Conservation (phyloP, 2,888 invertebrate genomes). For the Torymus auratus region DNA sequence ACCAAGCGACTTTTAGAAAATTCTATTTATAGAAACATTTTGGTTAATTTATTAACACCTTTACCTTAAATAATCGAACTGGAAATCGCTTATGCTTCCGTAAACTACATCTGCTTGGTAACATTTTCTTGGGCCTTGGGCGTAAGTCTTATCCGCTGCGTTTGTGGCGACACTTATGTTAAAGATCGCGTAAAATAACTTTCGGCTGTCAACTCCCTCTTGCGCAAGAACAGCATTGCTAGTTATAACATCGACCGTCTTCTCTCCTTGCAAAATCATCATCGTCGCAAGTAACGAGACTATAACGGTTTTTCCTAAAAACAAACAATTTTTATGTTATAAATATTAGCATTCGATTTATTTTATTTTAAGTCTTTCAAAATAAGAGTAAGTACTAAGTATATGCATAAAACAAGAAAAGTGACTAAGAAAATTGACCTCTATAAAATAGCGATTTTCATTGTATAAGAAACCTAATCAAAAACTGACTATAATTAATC, state of each 20-base stretch:
- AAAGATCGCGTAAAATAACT: constrained; percentile 65
- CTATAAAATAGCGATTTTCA: too few relatives aligned
- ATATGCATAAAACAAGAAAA: too few relatives aligned
- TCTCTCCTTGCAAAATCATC: constrained; percentile 64
- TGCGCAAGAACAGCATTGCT: constrained; percentile 70
- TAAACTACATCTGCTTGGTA: constrained; percentile 67
- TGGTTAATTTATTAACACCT: too few relatives aligned
- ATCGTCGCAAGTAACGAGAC: constrained; percentile 68
- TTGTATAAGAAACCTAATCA: too few relatives aligned
- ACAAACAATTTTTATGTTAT: neutral
- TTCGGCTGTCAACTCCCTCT: constrained; percentile 55
- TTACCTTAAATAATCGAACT: constrained; percentile 66
- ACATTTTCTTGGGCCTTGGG: constrained; percentile 55
- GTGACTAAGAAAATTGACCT: too few relatives aligned
- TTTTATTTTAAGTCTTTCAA: too few relatives aligned
- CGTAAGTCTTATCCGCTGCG: constrained; percentile 59
- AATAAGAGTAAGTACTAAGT: too few relatives aligned
- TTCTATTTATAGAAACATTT: too few relatives aligned
- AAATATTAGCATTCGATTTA: neutral
- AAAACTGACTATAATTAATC: too few relatives aligned
- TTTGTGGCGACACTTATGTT: constrained; percentile 67
- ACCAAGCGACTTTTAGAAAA: too few relatives aligned
- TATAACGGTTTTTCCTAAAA: constrained; percentile 68
- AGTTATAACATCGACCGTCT: constrained; percentile 70
- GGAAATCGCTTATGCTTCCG: constrained; percentile 70